Base-by-base conservation (phyloP, 2,888 invertebrate genomes). In the Heliconius sara region DNA sequence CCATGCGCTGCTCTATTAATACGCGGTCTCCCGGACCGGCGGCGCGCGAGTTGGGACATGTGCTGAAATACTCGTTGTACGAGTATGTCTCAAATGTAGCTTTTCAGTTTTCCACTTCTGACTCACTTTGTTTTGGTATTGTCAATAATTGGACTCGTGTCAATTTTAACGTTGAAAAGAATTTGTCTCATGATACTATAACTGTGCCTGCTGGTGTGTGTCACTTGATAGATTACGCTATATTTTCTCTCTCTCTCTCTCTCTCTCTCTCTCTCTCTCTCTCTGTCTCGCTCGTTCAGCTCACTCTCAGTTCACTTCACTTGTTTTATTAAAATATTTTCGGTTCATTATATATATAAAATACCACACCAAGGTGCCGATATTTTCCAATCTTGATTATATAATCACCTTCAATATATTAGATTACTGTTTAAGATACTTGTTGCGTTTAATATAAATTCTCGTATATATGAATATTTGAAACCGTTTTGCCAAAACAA, bases 1-100 rank as follows among this genome's bases (percentile, higher is more conserved):
- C 79, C 82, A 76, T 79, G 76, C 81, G 79, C 77, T 80, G 63
- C 76, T 77, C 85, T 86, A 86, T 84, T 82, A 81, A 85, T 85
- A 85, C 82, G 66, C 77, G 75, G 82, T 77, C 86, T 83, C 84
- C 86, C 86, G 85, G 80, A 76, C 81, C 75, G 79, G 66, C 76
- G 65, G 78, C 76, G 60, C 75, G 79, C 81, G 70, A 77, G 74
- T 47, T 75, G 80, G 76, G 80, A 80, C 80, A 78, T 78, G 16
- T 76, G n/a, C 52, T 47, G 27, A 47, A 47, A 74, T 47, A 52
- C 25, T 76, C 25, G 34, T 71, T 60, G 65, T 52, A 71, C 39
- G 39, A 6, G 47, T 19, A 52, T 52, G 52, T 71, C 19, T 25
- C 34, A 22, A 71, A 27, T 52, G 65, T 39, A 47, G 27, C 19